Evolutionary conservation across 2,113 vertebrate species (phyloP), one percentile per base, ranked within the genome.

Genomic region (Recurvirostra avosetta): DNA sequence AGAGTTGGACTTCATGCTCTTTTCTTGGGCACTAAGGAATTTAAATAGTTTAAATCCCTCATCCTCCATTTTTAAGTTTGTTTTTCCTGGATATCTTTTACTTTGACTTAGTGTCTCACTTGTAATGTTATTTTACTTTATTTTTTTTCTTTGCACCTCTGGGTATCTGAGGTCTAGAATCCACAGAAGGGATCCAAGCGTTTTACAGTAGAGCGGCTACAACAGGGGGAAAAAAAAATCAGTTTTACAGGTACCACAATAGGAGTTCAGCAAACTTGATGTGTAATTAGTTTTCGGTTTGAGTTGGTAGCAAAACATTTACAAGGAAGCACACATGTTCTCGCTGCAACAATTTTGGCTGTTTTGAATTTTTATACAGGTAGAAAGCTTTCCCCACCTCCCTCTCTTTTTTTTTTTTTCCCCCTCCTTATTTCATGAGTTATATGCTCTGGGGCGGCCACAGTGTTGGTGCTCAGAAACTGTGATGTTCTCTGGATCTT

Each of bases 281-380:
- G 20, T 65, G 15, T 38, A 18, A 22, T 26, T 78, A 52, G 22
- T 30, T 70, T 58, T 22, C 36, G 15, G 16, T 56, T 47, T 32
- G 36, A 43, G 45, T 3, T 66, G 45, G 14, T 16, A 86, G 58
- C 70, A 53, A 45, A 62, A n/a, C 22, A 19, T 22, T 41, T 38
- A 3, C 6, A 21, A 41, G 29, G 82, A 53, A 78, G 17, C 14
- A 2, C 22, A 8, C 2, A 0, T 19, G 3, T 65, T 76, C 40
- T 79, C 0, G 0, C 14, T 50, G 52, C 1, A 2, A 9, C 41
- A 43, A 4, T 59, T 58, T 45, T 18, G 38, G 29, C 10, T 30
- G 9, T 30, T 36, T 75, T 21, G 17, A 58, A 11, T 52, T 85
- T 78, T 45, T 29, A 15, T 19, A 9, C 16, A 62, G 22, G 8